Conservation (phyloP, 2,888 invertebrate species). For the Julus scanicus region DNA sequence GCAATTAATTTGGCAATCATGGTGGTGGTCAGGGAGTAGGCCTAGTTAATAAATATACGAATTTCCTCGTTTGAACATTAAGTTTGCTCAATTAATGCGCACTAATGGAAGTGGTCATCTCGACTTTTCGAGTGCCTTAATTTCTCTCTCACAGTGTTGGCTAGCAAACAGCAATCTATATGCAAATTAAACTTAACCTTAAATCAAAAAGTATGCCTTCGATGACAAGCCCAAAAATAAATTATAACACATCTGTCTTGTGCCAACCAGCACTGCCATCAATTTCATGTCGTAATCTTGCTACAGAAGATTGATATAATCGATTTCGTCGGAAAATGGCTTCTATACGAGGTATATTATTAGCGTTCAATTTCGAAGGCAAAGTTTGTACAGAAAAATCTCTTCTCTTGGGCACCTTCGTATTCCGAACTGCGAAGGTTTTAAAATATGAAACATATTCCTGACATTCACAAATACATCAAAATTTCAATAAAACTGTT, state of each 20-base stretch:
- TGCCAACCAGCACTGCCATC: constrained; percentile 25
- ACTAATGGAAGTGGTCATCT: background rate
- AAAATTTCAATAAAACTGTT: too few species aligned
- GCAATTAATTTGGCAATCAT: constrained; percentile 13
- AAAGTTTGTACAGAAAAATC: background rate
- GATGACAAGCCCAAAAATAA: constrained; percentile 27
- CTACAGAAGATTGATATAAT: constrained; percentile 23
- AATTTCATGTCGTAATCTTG: constrained; percentile 25
- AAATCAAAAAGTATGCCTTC: background rate
- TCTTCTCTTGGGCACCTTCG: background rate
- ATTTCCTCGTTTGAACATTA: background rate
- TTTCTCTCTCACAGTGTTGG: background rate
- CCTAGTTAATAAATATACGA: constrained; percentile 11
- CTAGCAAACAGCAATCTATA: constrained; percentile 25
- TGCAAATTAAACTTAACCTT: constrained; percentile 20
- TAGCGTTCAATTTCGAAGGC: background rate
- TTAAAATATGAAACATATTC: too few species aligned
- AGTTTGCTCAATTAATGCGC: constrained; percentile 18
- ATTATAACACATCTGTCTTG: constrained; percentile 23
- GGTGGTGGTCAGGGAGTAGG: constrained; percentile 12
- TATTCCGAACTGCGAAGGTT: background rate
- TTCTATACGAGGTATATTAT: background rate
- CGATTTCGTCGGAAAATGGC: background rate
- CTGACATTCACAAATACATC: too few species aligned
- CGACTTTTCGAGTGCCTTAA: background rate